Evolutionary conservation across 2,888 invertebrate species (phyloP).

Genomic region (Eristalis intricaria): DNA sequence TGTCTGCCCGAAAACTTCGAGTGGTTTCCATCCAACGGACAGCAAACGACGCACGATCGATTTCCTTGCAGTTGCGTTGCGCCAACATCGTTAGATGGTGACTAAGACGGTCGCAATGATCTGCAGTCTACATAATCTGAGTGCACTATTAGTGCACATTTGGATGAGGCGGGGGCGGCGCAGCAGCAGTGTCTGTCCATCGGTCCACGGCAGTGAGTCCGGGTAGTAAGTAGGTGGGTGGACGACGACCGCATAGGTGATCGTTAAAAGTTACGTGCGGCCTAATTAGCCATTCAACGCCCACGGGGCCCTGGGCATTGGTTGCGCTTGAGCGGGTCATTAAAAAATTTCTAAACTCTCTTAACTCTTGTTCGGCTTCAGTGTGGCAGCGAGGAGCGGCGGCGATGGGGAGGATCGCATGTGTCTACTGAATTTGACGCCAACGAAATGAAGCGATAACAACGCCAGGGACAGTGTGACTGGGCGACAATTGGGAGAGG

Average conservation of each 20-base stretch:
- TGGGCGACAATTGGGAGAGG: constrained; percentile 11
- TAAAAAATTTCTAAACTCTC: constrained; percentile 19
- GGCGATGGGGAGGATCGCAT: background rate
- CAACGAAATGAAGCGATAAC: constrained; percentile 25
- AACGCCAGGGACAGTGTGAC: constrained; percentile 5
- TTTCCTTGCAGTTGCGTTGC: constrained; percentile 18
- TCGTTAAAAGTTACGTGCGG: constrained; percentile 63
- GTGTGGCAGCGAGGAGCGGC: background rate
- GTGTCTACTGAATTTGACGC: constrained; percentile 28
- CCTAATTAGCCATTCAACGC: constrained; percentile 58
- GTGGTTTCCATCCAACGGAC: constrained; percentile 7
- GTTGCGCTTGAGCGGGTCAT: constrained; percentile 15
- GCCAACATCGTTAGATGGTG: constrained; percentile 23
- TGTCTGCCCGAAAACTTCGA: background rate
- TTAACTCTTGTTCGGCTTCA: background rate
- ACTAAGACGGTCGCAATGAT: constrained; percentile 26
- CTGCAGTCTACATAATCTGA: constrained; percentile 21
- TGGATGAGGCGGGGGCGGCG: background rate
- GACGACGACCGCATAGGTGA: constrained; percentile 20
- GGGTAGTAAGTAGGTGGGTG: constrained; percentile 46
- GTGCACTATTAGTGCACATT: constrained; percentile 2
- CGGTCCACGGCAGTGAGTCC: background rate
- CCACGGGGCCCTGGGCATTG: constrained; percentile 22
- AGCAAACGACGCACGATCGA: constrained; percentile 56
- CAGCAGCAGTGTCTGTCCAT: background rate